phyloP scores from a whole-genome alignment of 2,888 invertebrate genomes.

The Epirrhoe tristata region DNA sequence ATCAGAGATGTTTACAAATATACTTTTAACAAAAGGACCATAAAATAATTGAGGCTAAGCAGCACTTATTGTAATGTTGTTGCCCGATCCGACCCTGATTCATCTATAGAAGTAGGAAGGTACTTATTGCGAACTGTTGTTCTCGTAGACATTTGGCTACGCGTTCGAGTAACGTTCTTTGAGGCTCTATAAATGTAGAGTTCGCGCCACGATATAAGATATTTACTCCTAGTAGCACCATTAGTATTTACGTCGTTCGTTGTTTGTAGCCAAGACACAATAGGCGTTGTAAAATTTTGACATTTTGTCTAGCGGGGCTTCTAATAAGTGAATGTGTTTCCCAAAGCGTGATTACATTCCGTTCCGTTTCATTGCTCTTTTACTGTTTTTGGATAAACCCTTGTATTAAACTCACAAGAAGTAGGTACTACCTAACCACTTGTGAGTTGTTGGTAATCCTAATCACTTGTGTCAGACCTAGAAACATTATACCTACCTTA shows the following conservation, averaged over 20 bases:
- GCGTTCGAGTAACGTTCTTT: not conserved
- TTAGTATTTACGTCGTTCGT: too few relatives aligned
- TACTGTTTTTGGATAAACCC: constrained; percentile 21
- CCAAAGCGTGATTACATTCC: constrained; percentile 12
- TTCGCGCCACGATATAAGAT: too few relatives aligned
- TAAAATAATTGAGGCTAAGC: constrained; percentile 30
- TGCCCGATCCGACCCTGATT: constrained; percentile 3
- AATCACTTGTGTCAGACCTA: too few relatives aligned
- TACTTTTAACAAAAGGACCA: constrained; percentile 2
- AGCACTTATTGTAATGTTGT: constrained; percentile 35
- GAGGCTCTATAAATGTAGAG: too few relatives aligned
- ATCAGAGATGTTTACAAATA: too few relatives aligned
- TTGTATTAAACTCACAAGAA: constrained; percentile 5
- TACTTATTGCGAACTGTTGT: not conserved
- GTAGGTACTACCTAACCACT: not conserved
- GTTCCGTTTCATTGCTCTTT: constrained; percentile 20
- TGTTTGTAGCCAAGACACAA: too few relatives aligned
- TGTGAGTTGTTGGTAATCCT: too few relatives aligned
- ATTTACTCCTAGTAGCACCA: too few relatives aligned
- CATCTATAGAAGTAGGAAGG: not conserved
- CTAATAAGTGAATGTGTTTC: constrained; percentile 17
- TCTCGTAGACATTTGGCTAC: constrained; percentile 7
- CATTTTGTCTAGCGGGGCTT: constrained; percentile 1
- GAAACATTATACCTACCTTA: too few relatives aligned
- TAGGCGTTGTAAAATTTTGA: not conserved